Base-by-base conservation (phyloP, 2,888 invertebrate genomes). In the Cancer borealis region DNA sequence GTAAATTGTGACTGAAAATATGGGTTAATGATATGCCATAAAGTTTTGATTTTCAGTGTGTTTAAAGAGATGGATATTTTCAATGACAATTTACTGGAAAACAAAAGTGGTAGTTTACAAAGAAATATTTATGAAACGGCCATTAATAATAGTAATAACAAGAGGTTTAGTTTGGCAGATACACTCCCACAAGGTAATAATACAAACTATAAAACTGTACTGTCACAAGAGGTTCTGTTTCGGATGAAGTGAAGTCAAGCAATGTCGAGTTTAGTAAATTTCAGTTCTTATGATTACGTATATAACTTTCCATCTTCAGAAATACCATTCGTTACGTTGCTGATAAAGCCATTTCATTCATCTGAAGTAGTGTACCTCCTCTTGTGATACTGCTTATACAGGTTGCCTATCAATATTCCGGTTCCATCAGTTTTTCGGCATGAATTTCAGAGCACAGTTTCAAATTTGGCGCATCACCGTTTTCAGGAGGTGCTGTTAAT, bases 121-220 rank as follows among this genome's bases (percentile, higher is more conserved):
- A n/a, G n/a, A 4, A n/a, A 26, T 79, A 2, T 21, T 5, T 8
- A 10, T 54, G 54, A 54, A 54, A 54, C 12, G 54, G 54, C 54
- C 17, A 17, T 0, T 1, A 17, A 54, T 17, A 14, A 14, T 54
- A 17, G 10, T 14, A 10, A 30, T 30, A 79, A 3, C 30, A 79
- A 26, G 26, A 79, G 26, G 26, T n/a, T 10, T 30, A 26, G 73
- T 10, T 60, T 79, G 26, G 73, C 73, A 79, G 73, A 26, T 26
- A 79, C n/a, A 79, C 73, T 79, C 73, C 73, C 73, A 79, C 73
- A n/a, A 79, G 26, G 26, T 79, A 79, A 79, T 30, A 10, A 79
- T 30, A 10, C 73, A 26, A 26, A 79, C 73, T 26, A 79, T 26
- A 79, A 60, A 39, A 26, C 26, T 26, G 4, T 26, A 26, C n/a